Conservation (phyloP, 2,113 vertebrate genomes). For the Balaeniceps rex region DNA sequence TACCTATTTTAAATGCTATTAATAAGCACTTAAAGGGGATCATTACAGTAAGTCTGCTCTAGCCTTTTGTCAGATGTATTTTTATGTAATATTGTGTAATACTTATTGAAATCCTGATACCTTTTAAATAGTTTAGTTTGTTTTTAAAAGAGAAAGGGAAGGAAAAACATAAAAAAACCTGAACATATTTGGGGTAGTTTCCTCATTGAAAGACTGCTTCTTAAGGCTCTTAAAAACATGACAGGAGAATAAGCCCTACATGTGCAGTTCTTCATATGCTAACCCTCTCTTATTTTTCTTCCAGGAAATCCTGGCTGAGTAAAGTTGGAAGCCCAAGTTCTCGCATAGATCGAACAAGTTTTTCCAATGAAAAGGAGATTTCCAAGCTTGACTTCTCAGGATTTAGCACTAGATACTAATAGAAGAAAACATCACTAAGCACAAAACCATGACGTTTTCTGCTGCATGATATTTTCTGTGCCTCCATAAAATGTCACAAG, state of each 20-base stretch:
- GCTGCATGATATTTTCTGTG: background rate
- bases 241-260: background rate
- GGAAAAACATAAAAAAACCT: background rate
- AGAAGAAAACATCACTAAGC: background rate
- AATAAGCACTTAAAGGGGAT: background rate
- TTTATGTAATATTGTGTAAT: background rate
- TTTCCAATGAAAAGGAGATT: conserved; percentile 85
- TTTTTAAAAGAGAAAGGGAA: background rate
- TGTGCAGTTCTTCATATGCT: background rate
- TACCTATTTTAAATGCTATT: background rate
- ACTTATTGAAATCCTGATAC: background rate
- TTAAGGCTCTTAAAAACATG: background rate
- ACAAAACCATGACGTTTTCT: background rate
- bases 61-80: background rate
- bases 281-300: conserved; percentile 1
- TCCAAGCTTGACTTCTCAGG: conserved; percentile 82
- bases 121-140: background rate
- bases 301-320: conserved; percentile 87
- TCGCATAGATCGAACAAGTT: conserved; percentile 80
- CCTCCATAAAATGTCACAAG: background rate
- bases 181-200: background rate
- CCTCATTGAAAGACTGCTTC: background rate
- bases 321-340: conserved; percentile 87
- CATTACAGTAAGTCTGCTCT: background rate
- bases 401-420: conserved; percentile 86